Evolutionary conservation across 35 echinoderm and acorn worm species (phyloP).

Genomic region (Apostichopus japonicus): DNA sequence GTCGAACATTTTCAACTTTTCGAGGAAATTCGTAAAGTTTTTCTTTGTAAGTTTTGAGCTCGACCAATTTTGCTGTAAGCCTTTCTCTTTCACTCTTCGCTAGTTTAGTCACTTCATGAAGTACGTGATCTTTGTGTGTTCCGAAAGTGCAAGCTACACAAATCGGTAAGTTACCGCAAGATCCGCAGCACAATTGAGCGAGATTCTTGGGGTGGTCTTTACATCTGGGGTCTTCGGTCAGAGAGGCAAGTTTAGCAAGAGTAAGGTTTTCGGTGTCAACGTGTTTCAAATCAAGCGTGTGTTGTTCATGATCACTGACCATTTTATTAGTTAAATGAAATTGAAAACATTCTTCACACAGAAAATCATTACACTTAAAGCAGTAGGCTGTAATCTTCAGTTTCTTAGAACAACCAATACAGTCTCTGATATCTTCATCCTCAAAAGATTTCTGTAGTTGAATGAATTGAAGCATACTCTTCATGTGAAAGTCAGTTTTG

Average conservation of each 20-base stretch:
- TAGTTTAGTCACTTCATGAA: conserved; percentile 1
- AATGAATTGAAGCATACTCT: conserved; percentile 25
- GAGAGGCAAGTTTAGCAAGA: conserved; percentile 3
- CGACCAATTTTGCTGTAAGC: background rate
- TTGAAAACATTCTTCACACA: conserved; percentile 22
- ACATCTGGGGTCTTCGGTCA: conserved; percentile 21
- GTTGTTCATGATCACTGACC: background rate
- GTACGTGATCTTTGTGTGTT: conserved; percentile 27
- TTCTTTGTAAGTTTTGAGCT: background rate
- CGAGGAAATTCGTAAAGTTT: background rate
- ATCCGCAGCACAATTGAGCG: conserved; percentile 4
- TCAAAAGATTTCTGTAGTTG: background rate
- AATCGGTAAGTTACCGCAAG: conserved; percentile 22
- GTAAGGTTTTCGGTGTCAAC: conserved; percentile 20
- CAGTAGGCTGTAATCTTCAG: conserved; percentile 16
- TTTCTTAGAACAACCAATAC: conserved; percentile 16
- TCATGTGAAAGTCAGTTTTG: conserved; percentile 44
- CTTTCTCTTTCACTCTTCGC: conserved; percentile 12
- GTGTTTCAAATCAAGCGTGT: conserved; percentile 7
- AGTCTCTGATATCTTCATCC: conserved; percentile 4
- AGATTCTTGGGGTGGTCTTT: background rate
- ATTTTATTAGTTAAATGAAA: conserved; percentile 36
- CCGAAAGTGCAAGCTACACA: conserved; percentile 30
- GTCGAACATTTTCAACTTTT: background rate
- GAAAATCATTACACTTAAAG: conserved; percentile 37